Base-by-base conservation (phyloP, 2,113 vertebrate species). In the Pollimyrus isidori region DNA sequence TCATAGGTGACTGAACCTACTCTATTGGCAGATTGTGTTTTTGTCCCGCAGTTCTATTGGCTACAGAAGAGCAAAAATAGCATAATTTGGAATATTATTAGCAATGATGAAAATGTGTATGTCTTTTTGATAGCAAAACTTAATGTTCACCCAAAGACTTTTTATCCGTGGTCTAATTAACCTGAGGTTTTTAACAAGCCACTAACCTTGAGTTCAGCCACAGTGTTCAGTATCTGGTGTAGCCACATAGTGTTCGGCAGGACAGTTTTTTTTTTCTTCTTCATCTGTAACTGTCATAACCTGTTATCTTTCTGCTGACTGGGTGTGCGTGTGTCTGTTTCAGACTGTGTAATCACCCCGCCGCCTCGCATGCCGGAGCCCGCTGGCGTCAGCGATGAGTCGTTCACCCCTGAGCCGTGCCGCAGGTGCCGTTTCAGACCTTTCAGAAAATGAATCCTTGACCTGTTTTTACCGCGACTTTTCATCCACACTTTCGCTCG, bases 1-100 rank as follows among this genome's bases (percentile, higher is more conserved):
- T 90, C 82, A 92, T 98, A 86, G 95, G 96, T 96, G 92, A 93
- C 62, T 76, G n/a, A 11, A 11, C 35, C n/a, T 48, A 2, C 42
- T 62, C 49, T 53, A n/a, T 21, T 45, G 21, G n/a, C 83, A 15
- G 62, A 46, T 42, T 80, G 15, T 53, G 13, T 19, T 65, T 58
- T 45, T 49, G 80, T 80, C 7, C 2, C 19, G 1, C 4, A 73
- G 26, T 42, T 17, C 9, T 19, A 4, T 7, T 80, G 35, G 13
- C 35, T 42, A 6, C 39, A 39, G 15, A 80, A 5, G 3, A 76
- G 35, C 7, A 65, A 65, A 65, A 69, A 69, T 69, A 69, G 9
- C n/a, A 69, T 26, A 2, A 9, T 69, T 69, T 69, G 30, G 30
- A 80, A 80, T 15, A 80, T 19, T 26, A 26, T 30, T 69, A 80